phyloP scores from a whole-genome alignment of 1,140 invertebrate species.

The Myzus persicae region DNA sequence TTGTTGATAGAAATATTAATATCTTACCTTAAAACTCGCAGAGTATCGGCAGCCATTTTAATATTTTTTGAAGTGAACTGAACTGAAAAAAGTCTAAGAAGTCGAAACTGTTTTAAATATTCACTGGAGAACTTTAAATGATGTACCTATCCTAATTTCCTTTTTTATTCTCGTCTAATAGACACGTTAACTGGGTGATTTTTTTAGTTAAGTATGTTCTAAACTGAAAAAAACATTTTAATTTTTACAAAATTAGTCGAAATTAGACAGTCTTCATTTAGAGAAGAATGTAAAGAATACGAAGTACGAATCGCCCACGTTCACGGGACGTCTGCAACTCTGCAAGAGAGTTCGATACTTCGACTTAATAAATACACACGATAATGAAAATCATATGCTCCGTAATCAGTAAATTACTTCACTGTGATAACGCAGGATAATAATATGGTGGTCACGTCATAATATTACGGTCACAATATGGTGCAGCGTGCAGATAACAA shows the following conservation, averaged over 20 bases:
- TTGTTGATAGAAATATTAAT: neutral
- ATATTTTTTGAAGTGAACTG: no score
- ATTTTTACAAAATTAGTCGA: neutral
- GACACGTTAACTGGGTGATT: neutral
- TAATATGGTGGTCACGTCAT: no score
- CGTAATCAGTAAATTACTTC: neutral
- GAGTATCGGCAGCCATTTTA: constrained; percentile 40
- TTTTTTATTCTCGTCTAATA: neutral
- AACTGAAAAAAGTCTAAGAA: no score
- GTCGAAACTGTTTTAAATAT: neutral
- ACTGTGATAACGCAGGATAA: neutral
- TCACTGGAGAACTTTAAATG: neutral
- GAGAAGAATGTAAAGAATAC: neutral
- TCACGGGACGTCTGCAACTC: neutral
- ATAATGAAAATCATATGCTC: constrained; percentile 27
- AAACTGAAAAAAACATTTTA: neutral
- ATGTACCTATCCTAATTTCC: neutral
- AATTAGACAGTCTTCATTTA: neutral
- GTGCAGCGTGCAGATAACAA: no score
- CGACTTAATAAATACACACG: neutral
- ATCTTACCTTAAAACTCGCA: constrained; percentile 31
- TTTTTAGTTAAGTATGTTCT: neutral
- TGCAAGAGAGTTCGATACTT: neutral
- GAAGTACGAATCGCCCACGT: neutral
- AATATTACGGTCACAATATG: no score